Percentiles rank a stretch among this genome's conserved stretches.
phyloP scores from a whole-genome alignment of 92 coral and sea anemone genomes.

The Parazoanthus darwini region DNA sequence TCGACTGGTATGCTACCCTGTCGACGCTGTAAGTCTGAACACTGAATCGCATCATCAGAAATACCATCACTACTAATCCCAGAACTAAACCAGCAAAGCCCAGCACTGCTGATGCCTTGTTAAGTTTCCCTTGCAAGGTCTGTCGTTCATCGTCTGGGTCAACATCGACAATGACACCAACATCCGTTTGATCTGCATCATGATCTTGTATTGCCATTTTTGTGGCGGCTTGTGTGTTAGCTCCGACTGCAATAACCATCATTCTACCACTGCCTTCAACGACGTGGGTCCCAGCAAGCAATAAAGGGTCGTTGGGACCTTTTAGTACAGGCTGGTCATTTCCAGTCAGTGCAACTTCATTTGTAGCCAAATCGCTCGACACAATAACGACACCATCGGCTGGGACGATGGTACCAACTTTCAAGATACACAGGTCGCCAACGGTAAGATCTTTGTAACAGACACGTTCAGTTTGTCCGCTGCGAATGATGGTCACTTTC shows the following conservation, averaged over 20 bases:
- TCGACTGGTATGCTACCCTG: constrained; percentile 52
- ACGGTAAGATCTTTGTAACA: constrained; percentile 67
- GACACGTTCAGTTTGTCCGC: constrained; percentile 57
- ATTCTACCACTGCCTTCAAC: constrained; percentile 67
- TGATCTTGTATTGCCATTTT: not conserved
- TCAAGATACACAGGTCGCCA: constrained; percentile 75
- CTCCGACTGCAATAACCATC: constrained; percentile 77
- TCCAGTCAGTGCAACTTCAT: constrained; percentile 54
- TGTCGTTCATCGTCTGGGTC: constrained; percentile 55
- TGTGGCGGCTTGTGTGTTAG: constrained; percentile 47
- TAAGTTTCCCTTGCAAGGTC: constrained; percentile 81
- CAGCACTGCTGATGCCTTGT: constrained; percentile 71
- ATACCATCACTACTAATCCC: constrained; percentile 65
- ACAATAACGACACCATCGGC: constrained; percentile 82
- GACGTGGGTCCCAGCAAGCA: constrained; percentile 83
- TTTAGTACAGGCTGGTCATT: constrained; percentile 38
- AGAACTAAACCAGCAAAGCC: constrained; percentile 70
- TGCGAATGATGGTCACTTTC: constrained; percentile 74
- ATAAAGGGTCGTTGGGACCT: constrained; percentile 63
- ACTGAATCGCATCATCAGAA: constrained; percentile 68
- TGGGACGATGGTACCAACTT: constrained; percentile 71
- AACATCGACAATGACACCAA: constrained; percentile 22
- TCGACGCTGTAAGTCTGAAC: constrained; percentile 79
- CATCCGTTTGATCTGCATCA: constrained; percentile 1
- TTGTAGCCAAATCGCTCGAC: constrained; percentile 66